Percentiles rank a stretch among this genome's conserved stretches.
Conservation (phyloP, 2,113 vertebrate species). For the Triplophysa tibetana region DNA sequence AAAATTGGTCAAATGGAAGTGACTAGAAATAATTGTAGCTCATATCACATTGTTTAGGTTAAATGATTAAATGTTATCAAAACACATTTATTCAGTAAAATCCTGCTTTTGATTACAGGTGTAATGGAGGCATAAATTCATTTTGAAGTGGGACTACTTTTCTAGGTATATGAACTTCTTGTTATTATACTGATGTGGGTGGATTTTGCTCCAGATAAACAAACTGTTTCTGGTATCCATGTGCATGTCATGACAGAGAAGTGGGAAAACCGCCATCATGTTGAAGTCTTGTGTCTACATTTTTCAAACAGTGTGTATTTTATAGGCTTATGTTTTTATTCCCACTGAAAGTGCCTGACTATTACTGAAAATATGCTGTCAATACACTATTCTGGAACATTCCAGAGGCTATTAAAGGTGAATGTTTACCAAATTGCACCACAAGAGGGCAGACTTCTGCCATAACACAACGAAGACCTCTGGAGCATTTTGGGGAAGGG, state of each 20-base stretch:
- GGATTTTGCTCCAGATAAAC: too few species aligned
- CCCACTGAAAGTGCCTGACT: background rate
- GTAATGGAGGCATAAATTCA: too few species aligned
- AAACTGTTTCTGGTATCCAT: background rate
- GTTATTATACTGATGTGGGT: too few species aligned
- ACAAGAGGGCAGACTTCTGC: slow-evolving; percentile 38
- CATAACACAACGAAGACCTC: background rate
- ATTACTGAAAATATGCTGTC: background rate
- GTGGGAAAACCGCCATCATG: background rate
- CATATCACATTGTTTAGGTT: background rate
- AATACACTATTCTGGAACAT: background rate
- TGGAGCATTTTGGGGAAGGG: background rate
- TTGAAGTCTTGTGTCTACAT: background rate
- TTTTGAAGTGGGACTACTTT: too few species aligned
- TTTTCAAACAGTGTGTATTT: background rate
- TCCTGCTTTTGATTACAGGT: too few species aligned
- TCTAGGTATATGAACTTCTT: too few species aligned
- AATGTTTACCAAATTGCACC: background rate
- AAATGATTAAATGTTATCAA: background rate
- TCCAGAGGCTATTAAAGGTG: background rate
- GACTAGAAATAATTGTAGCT: background rate
- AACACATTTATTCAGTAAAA: too few species aligned
- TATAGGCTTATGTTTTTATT: background rate
- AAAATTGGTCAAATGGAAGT: background rate
- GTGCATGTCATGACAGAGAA: background rate